Base-by-base conservation (phyloP, 2,888 invertebrate species). In the Euspilapteryx auroguttella region DNA sequence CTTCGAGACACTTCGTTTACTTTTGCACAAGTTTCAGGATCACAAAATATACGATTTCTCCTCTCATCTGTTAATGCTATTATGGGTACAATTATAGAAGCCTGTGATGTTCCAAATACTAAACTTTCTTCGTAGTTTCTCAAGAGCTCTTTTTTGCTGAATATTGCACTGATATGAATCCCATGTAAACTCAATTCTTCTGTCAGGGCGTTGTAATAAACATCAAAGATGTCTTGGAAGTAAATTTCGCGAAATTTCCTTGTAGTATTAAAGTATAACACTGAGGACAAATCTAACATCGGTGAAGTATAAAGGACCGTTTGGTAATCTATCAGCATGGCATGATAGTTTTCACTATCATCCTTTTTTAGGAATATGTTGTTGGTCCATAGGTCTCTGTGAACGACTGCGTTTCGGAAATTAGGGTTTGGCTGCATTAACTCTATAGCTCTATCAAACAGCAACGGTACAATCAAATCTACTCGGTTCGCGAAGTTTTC, bases 291-390 rank as follows among this genome's bases (percentile, higher is more conserved):
- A 40, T 88, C 87, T 28, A 85, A 59, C 40, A 82, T 79, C 0
- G 86, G 83, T 1, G 85, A 80, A 3, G 76, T 66, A 42, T 87
- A 88, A 8, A 86, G 52, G 0, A 80, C 69, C 25, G 86, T 64
- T 49, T 88, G 88, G 42, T 79, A 88, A 48, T 88, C 87, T 4
- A 88, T 78, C 17, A 87, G 47, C 14, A 82, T 44, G 21, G 79
- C 76, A 2, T 79, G 56, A 2, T 65, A 64, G 4, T 42, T 43
- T 1, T 56, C 53, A 15, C 58, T 40, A 10, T 50, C 34, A 3
- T 44, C 31, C 23, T 43, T 47, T 38, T 61, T 66, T 12, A 82
- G 62, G 49, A 84, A 69, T 24, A 82, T 56, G 40, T 84, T 84
- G 41, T 83, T 83, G 1, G 65, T 55, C 83, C 83, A 83, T 14